Conservation (phyloP, 2,113 vertebrate genomes). For the Zosterops hypoxanthus region DNA sequence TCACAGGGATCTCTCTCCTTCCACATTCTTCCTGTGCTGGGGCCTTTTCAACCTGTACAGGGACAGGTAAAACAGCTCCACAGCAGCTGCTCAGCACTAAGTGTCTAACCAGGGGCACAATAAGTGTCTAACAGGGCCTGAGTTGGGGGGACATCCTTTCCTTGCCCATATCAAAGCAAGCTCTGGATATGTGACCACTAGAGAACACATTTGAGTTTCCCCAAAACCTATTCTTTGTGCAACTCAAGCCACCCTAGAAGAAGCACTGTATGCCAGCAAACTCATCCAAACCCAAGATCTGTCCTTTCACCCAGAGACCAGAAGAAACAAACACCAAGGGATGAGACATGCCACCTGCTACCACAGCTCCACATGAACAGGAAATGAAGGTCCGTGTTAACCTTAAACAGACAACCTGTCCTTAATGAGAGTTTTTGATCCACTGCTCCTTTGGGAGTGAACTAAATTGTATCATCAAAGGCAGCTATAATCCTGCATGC, state of each 20-base stretch:
- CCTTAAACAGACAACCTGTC: not conserved
- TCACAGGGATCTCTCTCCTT: not conserved
- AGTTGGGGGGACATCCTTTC: not conserved
- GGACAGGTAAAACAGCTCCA: not conserved
- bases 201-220: not conserved
- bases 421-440: not conserved
- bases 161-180: not conserved
- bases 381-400: not conserved
- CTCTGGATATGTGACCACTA: not conserved
- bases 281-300: not conserved
- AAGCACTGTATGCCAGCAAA: not conserved
- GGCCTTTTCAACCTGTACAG: not conserved
- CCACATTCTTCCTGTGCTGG: fast-evolving
- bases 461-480: not conserved
- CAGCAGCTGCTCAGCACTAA: not conserved
- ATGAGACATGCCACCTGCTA: not conserved
- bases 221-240: not conserved
- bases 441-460: not conserved
- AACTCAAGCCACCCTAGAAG: not conserved
- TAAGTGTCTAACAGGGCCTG: not conserved
- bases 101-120: not conserved
- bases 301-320: not conserved
- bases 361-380: not conserved
- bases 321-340: not conserved
- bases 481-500: not conserved